A percentile compares a stretch with the other conserved stretches of the same genome.
Evolutionary conservation across 1,140 invertebrate genomes (phyloP).

Genomic region (Solenopsis invicta): DNA sequence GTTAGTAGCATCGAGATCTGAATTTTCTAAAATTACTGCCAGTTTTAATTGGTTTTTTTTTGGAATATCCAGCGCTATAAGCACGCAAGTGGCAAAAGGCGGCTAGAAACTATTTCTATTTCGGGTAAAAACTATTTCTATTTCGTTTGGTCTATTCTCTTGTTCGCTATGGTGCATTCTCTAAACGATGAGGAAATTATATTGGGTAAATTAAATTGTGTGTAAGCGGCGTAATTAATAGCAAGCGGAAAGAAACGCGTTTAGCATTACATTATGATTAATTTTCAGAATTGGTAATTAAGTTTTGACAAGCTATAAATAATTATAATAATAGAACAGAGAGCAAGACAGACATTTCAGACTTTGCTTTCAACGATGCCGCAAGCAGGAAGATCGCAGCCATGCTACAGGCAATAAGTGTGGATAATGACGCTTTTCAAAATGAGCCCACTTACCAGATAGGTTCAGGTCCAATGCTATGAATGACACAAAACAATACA

Average conservation of each 20-base stretch:
- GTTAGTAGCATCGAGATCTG: background rate
- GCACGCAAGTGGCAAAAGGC: conserved; percentile 57
- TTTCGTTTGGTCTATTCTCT: conserved; percentile 69
- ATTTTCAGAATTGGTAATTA: background rate
- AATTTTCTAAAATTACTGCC: conserved; percentile 7
- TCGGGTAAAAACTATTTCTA: conserved; percentile 72
- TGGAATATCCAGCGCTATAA: conserved; percentile 41
- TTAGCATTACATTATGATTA: background rate
- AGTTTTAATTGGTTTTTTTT: background rate
- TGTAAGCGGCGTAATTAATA: background rate
- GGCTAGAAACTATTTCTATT: no score
- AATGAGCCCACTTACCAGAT: conserved; percentile 81
- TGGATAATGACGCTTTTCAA: conserved; percentile 63
- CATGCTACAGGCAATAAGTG: conserved; percentile 60
- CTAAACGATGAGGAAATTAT: conserved; percentile 9
- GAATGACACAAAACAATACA: conserved; percentile 81
- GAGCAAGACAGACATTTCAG: background rate
- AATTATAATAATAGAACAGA: background rate
- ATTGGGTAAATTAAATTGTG: conserved; percentile 15
- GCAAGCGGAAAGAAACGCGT: background rate
- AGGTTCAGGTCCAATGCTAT: conserved; percentile 84
- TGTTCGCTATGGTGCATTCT: conserved; percentile 33
- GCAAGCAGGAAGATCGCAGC: conserved; percentile 33
- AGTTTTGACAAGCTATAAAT: background rate
- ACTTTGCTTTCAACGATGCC: conserved; percentile 6